These are phyloP conservation scores for Dermatophagoides farinae DNA, from an alignment of 1,140 invertebrate species.

Conservation along the genomic window DNA sequence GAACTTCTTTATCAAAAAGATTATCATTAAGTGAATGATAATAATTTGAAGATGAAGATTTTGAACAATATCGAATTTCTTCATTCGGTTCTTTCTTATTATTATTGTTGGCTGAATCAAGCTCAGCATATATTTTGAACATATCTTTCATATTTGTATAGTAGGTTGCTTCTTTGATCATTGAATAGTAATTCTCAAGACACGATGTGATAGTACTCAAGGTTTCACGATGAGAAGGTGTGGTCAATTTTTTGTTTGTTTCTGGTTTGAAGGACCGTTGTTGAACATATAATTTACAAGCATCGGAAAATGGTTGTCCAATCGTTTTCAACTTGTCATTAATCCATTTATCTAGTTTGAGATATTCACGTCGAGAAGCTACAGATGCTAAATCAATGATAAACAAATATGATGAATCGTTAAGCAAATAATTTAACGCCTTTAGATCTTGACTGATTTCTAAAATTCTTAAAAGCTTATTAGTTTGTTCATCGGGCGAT, in stretches of 20 bases:
- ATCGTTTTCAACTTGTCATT: slow-evolving; percentile 89
- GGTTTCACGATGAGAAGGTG: neutral
- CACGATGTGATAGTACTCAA: neutral
- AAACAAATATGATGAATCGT: slow-evolving; percentile 81
- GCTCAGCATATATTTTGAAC: neutral
- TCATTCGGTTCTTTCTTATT: no score
- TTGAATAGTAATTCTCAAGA: neutral
- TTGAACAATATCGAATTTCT: no score
- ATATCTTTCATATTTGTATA: neutral
- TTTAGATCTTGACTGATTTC: slow-evolving; percentile 95
- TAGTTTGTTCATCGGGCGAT: slow-evolving; percentile 65
- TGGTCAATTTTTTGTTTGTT: no score
- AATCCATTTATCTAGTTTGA: slow-evolving; percentile 96
- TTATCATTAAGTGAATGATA: slow-evolving; percentile 38
- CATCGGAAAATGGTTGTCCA: slow-evolving; percentile 62
- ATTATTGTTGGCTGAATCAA: no score
- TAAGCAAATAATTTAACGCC: slow-evolving; percentile 73
- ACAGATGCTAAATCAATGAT: slow-evolving; percentile 93
- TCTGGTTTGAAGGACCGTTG: slow-evolving; percentile 33
- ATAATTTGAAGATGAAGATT: slow-evolving; percentile 28
- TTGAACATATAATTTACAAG: slow-evolving; percentile 57
- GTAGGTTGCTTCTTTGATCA: neutral
- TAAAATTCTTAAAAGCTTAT: slow-evolving; percentile 70
- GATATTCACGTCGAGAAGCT: slow-evolving; percentile 80
- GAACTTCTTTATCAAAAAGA: slow-evolving; percentile 75